These are phyloP conservation scores for Cephus sareptanus DNA, from an alignment of 2,888 invertebrate genomes.

Conservation along the genomic window DNA sequence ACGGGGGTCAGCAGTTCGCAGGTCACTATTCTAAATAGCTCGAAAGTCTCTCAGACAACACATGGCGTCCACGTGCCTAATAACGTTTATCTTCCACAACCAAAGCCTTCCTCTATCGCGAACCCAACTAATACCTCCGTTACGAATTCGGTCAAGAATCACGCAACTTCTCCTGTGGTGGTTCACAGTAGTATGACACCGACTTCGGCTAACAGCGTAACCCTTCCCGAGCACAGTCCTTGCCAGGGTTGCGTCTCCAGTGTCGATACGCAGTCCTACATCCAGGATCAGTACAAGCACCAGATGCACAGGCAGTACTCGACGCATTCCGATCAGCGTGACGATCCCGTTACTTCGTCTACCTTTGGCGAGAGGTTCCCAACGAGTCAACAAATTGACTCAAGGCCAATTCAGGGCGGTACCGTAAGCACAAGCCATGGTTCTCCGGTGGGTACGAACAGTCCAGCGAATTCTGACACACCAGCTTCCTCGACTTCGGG, in stretches of 20 bases:
- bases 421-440: conserved; percentile 87
- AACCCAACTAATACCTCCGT: conserved; percentile 53
- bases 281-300: conserved; percentile 56
- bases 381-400: conserved; percentile 70
- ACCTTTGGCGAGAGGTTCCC: conserved; percentile 72
- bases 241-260: conserved; percentile 52
- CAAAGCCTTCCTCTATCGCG: conserved; percentile 50
- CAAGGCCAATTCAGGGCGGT: conserved; percentile 84
- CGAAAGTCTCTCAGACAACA: conserved; percentile 40
- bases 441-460: conserved; percentile 71
- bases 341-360: conserved; percentile 76
- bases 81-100: conserved; percentile 55
- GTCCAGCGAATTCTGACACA: conserved; percentile 69
- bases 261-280: conserved; percentile 54
- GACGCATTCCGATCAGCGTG: conserved; percentile 57
- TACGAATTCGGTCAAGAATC: conserved; percentile 52
- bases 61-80: conserved; percentile 28
- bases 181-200: conserved; percentile 63
- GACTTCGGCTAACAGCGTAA: conserved; percentile 48
- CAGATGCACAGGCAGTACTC: conserved; percentile 52
- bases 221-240: conserved; percentile 53
- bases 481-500: conserved; percentile 55
- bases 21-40: conserved; percentile 42
- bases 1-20: conserved; percentile 65
- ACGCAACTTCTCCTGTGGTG: conserved; percentile 59